Percentiles rank a stretch among this genome's conserved stretches.
Evolutionary conservation across 2,888 invertebrate genomes (phyloP).

Genomic region (Pandemis heparana): DNA sequence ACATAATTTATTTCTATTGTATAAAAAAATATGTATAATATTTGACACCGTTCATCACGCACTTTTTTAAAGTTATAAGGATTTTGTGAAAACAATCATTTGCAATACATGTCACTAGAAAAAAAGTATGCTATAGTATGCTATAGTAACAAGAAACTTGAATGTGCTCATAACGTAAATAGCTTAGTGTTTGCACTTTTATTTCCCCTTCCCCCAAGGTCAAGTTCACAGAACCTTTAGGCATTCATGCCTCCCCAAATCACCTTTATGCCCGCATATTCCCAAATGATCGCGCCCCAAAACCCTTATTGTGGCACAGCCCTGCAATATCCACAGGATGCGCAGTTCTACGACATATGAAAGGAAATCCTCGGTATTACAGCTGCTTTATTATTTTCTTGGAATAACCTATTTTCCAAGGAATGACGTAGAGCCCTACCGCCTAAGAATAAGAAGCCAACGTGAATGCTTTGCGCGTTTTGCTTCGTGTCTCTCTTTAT

Average conservation of each 20-base stretch:
- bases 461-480: slow-evolving; percentile 6
- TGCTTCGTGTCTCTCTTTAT: neutral
- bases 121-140: too few relatives aligned
- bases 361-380: slow-evolving; percentile 28
- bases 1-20: too few relatives aligned
- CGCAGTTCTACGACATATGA: slow-evolving; percentile 17
- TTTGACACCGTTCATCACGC: too few relatives aligned
- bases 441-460: neutral
- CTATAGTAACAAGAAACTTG: too few relatives aligned
- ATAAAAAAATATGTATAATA: too few relatives aligned
- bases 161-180: neutral
- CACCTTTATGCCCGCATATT: slow-evolving; percentile 21
- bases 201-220: neutral
- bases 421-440: slow-evolving; percentile 5
- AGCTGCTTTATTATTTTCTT: slow-evolving; percentile 34
- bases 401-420: slow-evolving; percentile 30
- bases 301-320: slow-evolving; percentile 7
- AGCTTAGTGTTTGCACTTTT: neutral
- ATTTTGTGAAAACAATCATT: too few relatives aligned
- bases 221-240: neutral
- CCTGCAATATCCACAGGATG: slow-evolving; percentile 9
- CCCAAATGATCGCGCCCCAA: slow-evolving; percentile 17
- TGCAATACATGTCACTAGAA: neutral
- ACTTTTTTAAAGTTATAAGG: too few relatives aligned
- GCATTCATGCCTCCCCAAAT: slow-evolving; percentile 21